Evolutionary conservation across 2,797 vertebrate genomes (phyloP).

Genomic region (Takifugu ocellatus): DNA sequence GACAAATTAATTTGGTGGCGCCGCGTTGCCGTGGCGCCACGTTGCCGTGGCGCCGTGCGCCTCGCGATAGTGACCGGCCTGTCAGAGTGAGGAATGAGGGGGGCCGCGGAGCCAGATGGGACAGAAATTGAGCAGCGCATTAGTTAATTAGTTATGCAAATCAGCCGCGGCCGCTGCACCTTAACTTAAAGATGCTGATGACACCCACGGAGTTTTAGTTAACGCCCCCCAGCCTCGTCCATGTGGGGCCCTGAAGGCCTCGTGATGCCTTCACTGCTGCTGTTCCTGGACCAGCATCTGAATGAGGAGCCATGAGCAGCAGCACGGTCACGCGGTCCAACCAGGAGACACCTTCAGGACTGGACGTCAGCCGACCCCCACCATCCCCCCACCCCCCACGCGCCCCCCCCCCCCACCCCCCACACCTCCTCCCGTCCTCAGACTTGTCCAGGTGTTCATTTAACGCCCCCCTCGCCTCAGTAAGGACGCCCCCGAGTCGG

Average conservation of each 20-base stretch:
- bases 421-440: too few relatives aligned
- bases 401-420: not conserved
- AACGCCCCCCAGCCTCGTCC: slow-evolving; percentile 54
- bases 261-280: slow-evolving; percentile 23
- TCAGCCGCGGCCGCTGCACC: slow-evolving; percentile 65
- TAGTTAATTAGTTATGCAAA: slow-evolving; percentile 85
- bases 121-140: slow-evolving; percentile 77
- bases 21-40: not conserved
- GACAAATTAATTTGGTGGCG: slow-evolving; percentile 80
- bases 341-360: not conserved
- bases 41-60: slow-evolving; percentile 72
- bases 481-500: too few relatives aligned
- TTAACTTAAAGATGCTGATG: slow-evolving; percentile 74
- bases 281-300: slow-evolving; percentile 6
- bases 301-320: not conserved
- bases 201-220: slow-evolving; percentile 69
- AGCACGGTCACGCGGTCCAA: not conserved
- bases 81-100: slow-evolving; percentile 82
- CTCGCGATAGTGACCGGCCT: slow-evolving; percentile 76
- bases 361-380: slow-evolving; percentile 20
- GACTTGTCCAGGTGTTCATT: too few relatives aligned
- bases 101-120: slow-evolving; percentile 76
- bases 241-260: too few relatives aligned
- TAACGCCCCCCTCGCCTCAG: too few relatives aligned
- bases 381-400: slow-evolving; percentile 4